Evolutionary conservation across 2,797 vertebrate species (phyloP), one percentile per base, ranked within the genome.

Genomic region (Cephalopachus bancanus): DNA sequence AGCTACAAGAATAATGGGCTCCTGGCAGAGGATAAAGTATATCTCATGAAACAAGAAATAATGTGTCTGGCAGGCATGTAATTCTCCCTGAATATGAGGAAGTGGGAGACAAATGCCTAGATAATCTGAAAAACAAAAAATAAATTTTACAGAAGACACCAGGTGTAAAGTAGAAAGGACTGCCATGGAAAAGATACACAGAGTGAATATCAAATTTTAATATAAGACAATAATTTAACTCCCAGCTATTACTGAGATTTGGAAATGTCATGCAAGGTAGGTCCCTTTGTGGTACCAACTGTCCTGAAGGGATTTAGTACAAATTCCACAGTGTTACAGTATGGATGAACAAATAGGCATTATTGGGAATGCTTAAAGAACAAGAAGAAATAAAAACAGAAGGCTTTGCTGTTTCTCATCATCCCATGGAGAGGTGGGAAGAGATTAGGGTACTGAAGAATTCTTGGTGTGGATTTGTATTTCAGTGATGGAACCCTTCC

Each of bases 11-110:
- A 95, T 95, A 93, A 95, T 96, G 79, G 78, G 10, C 44, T 93
- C 17, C 83, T 95, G 90, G 89, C 71, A 87, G 86, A 92, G 79
- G 71, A 83, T 86, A 93, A 96, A 93, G 17, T 88, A 17, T 93
- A 79, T 95, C 67, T 96, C 71, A 57, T 57, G 59, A 95, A 96
- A 96, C 62, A 94, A 95, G 86, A 91, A 89, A 83, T 62, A 95
- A 83, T 92, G 59, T 96, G 55, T 67, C 44, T 95, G 87, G 80
- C 75, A 97, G 85, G 60, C 67, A 4, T 72, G 71, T 7, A 72
- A 59, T 83, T 93, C 75, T 95, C 76, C 64, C 20, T 94, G 64
- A 92, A 78, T 92, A 81, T 87, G 89, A 92, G 33, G 10, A 94
- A 67, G 62, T 85, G 6, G 28, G 80, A 93, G 64, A 78, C 51